Evolutionary conservation across 2,797 vertebrate genomes (phyloP), one percentile per base, ranked within the genome.

Genomic region (Galaxias olidus): DNA sequence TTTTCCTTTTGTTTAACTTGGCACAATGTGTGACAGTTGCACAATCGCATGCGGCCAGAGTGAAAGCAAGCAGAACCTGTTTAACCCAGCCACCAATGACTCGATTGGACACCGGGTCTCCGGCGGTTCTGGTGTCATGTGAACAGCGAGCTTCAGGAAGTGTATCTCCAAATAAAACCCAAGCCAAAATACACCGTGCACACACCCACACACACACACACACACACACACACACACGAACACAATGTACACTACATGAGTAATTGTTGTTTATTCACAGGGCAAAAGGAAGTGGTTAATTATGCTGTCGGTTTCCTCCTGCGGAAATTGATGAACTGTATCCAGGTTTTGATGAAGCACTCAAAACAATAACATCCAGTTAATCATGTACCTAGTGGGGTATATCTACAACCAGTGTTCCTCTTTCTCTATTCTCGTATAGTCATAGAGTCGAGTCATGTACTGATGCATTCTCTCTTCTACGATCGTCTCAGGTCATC

Each of bases 211-310:
- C 59, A 52, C 70, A 59, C 73, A 78, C 17, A 43, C 20, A 10
- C 59, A 51, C 57, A 68, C 59, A 52, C 70, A 59, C 73, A 78
- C 59, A 76, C 72, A 58, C 60, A 9, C 68, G 59, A 53, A 72
- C 9, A 49, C n/a, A 68, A 42, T 51, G 20, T 59, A 41, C 42
- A 63, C 10, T 15, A 30, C 63, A 64, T 80, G 79, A 81, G 63
- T 83, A 71, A 88, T 82, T 74, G 71, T 51, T 79, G 81, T 81
- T 84, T 85, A 78, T 85, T 72, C 77, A 71, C 20, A 47, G 44
- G 65, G 65, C 70, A 65, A 75, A 73, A 79, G 79, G 79, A 85
- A 80, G 79, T 82, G 83, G 75, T 77, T 85, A 73, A 84, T 87
- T 86, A 81, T 58, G 61, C 72, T 77, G 78, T 82, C 81, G 76